Percentiles rank a stretch among this genome's conserved stretches.
Evolutionary conservation across 2,113 vertebrate genomes (phyloP).

Genomic region (Sylvietta virens): DNA sequence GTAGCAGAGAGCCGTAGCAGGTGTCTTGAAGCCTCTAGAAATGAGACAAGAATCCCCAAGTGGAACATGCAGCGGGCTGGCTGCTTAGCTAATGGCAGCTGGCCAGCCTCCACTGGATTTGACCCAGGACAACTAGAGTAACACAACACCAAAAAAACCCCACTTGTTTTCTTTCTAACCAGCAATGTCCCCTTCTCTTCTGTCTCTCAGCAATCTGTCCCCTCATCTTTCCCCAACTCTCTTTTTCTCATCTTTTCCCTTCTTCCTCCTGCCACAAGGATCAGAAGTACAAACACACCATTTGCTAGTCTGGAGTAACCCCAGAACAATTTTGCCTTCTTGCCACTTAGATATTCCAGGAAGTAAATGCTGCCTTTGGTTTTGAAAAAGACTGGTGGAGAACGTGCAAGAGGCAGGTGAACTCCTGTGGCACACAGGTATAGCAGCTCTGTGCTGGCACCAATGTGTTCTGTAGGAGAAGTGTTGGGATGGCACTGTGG

Average conservation of each 20-base stretch:
- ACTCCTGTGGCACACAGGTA: accelerated
- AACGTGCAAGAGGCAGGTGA: not conserved
- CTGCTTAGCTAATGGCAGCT: constrained; percentile 4
- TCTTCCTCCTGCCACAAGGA: not conserved
- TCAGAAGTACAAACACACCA: not conserved
- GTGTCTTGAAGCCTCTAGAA: constrained; percentile 28
- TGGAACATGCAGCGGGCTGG: not conserved
- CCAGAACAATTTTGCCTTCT: not conserved
- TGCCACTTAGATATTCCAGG: not conserved
- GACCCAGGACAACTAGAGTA: not conserved
- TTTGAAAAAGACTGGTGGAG: not conserved
- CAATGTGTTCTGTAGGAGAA: not conserved
- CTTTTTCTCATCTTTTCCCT: not conserved
- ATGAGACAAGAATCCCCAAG: not conserved
- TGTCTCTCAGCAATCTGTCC: not conserved
- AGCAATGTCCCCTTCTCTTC: not conserved
- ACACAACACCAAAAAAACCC: not conserved
- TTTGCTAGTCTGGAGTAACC: not conserved
- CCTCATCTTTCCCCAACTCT: not conserved
- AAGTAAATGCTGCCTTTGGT: not conserved
- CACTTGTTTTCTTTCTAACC: not conserved
- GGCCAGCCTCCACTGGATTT: not conserved
- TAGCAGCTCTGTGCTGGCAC: not conserved
- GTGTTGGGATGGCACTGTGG: not conserved
- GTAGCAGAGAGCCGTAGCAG: constrained; percentile 14